These are phyloP conservation scores for Noctua janthina DNA, from an alignment of 2,888 invertebrate species.

Conservation along the genomic window DNA sequence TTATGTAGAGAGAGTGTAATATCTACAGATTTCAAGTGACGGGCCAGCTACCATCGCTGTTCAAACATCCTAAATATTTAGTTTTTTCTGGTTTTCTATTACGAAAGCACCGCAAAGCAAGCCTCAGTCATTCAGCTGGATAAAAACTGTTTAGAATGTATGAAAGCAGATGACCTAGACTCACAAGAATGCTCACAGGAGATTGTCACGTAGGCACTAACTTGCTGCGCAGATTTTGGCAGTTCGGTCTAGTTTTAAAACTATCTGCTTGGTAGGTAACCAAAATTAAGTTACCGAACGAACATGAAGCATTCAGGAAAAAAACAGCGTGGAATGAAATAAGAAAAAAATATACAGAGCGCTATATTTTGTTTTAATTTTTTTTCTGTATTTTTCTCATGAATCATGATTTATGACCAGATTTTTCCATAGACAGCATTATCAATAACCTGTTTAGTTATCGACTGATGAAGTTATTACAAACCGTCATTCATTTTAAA, in stretches of 20 bases:
- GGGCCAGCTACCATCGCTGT: background rate
- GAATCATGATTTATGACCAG: background rate
- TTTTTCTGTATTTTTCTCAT: background rate
- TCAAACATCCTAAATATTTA: background rate
- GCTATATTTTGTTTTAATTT: background rate
- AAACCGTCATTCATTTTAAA: slow-evolving; percentile 48
- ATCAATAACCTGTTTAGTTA: slow-evolving; percentile 49
- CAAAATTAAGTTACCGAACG: background rate
- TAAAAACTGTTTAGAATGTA: background rate
- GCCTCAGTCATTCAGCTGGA: background rate
- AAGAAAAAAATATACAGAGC: background rate
- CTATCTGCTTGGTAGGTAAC: background rate
- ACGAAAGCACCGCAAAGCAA: background rate
- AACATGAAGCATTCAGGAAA: background rate
- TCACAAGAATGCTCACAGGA: background rate
- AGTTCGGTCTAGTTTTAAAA: background rate
- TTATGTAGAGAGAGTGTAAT: slow-evolving; percentile 38
- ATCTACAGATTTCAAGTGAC: background rate
- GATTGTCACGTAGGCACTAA: slow-evolving; percentile 12
- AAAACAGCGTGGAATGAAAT: background rate
- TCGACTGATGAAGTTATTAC: slow-evolving; percentile 37
- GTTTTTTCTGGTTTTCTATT: background rate
- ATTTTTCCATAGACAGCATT: slow-evolving; percentile 15
- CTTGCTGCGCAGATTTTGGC: slow-evolving; percentile 12
- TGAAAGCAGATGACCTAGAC: background rate